A percentile compares a stretch with the other conserved stretches of the same genome.
Evolutionary conservation across 37 sponge, comb jelly and placozoan species (phyloP).

Genomic region (Diacarnus erythraeanus): DNA sequence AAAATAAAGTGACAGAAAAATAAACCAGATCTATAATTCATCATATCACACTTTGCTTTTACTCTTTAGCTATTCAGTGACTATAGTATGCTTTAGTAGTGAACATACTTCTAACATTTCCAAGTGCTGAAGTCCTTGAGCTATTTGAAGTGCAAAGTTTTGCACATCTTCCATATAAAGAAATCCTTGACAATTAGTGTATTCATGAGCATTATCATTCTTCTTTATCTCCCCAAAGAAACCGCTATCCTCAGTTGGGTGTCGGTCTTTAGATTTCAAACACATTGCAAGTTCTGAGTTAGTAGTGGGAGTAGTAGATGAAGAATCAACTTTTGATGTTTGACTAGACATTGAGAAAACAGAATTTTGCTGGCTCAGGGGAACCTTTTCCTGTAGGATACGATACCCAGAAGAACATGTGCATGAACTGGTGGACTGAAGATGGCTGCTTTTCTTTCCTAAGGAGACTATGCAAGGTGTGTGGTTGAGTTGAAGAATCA

Average conservation of each 20-base stretch:
- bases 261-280: not conserved
- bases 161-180: slow-evolving; percentile 61
- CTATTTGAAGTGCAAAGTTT: slow-evolving; percentile 83
- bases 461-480: slow-evolving; percentile 13
- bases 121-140: slow-evolving; percentile 60
- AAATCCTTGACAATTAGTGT: slow-evolving; percentile 37
- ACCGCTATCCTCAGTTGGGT: not conserved
- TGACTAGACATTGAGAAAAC: slow-evolving; percentile 9
- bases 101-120: slow-evolving; percentile 47
- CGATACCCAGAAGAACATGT: slow-evolving; percentile 21
- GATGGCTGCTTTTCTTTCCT: not conserved
- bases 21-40: no score
- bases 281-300: not conserved
- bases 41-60: no score
- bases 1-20: no score
- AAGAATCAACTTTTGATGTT: not conserved
- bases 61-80: no score
- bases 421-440: slow-evolving; percentile 6
- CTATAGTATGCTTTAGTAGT: no score
- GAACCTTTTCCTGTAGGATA: slow-evolving; percentile 9
- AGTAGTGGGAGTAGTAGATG: not conserved
- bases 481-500: slow-evolving; percentile 18
- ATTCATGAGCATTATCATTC: slow-evolving; percentile 22
- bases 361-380: slow-evolving; percentile 16
- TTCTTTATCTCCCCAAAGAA: not conserved